Conservation (phyloP, 2,888 invertebrate species). For the Drosophila formosana region DNA sequence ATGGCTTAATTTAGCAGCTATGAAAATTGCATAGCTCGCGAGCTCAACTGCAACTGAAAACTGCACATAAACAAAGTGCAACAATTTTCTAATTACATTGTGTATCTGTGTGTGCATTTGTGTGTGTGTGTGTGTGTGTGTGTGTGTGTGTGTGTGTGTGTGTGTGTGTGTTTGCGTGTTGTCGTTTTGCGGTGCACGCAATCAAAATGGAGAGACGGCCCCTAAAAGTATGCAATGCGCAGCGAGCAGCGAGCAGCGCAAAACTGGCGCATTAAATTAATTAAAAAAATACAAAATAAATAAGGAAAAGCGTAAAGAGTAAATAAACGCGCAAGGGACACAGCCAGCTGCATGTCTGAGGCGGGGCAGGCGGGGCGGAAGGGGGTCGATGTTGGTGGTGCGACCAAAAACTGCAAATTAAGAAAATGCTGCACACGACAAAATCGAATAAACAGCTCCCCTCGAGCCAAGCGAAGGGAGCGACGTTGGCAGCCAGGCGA, state of each 20-base stretch:
- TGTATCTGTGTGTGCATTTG: constrained; percentile 9
- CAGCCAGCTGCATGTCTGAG: too few species aligned
- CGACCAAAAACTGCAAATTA: constrained; percentile 69
- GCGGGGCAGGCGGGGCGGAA: neutral
- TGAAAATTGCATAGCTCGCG: constrained; percentile 63
- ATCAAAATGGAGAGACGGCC: constrained; percentile 28
- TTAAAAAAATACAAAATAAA: constrained; percentile 76
- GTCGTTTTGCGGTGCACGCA: constrained; percentile 28
- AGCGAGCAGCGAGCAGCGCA: constrained; percentile 51
- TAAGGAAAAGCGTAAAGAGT: constrained; percentile 61
- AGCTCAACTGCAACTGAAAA: constrained; percentile 25
- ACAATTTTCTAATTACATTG: constrained; percentile 78
- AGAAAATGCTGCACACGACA: constrained; percentile 80
- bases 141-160: constrained; percentile 2
- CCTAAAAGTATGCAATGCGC: constrained; percentile 56
- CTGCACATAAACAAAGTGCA: constrained; percentile 71
- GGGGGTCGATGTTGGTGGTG: constrained; percentile 7
- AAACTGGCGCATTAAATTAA: constrained; percentile 80
- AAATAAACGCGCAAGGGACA: constrained; percentile 62
- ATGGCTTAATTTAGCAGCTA: constrained; percentile 72
- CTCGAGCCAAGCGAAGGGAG: neutral
- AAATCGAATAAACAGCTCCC: constrained; percentile 79
- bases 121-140: constrained; percentile 6
- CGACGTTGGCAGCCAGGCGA: constrained; percentile 32
- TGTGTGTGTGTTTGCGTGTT: constrained; percentile 16